Conservation (phyloP, 2,113 vertebrate species). For the Promerops cafer region DNA sequence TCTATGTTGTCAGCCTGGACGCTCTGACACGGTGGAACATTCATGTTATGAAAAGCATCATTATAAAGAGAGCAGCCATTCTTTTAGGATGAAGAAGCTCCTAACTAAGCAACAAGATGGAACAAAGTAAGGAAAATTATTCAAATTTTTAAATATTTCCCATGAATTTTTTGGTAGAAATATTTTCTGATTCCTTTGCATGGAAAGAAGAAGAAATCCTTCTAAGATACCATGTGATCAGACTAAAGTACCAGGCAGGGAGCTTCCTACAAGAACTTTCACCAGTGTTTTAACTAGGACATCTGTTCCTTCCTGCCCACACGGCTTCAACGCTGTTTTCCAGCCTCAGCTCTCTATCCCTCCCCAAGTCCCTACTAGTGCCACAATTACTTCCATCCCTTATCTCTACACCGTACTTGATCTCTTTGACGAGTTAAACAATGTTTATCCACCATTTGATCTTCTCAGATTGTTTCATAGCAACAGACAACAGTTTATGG, state of each 20-base stretch:
- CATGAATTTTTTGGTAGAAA: background rate
- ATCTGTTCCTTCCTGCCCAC: background rate
- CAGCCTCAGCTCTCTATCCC: background rate
- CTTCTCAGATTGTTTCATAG: slow-evolving; percentile 13
- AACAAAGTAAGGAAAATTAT: background rate
- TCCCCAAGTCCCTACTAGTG: background rate
- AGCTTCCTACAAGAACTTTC: background rate
- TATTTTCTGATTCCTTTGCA: background rate
- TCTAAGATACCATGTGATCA: background rate
- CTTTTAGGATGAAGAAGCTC: background rate
- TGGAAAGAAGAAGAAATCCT: background rate
- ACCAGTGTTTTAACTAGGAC: background rate
- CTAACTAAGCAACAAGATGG: background rate
- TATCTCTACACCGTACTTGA: background rate
- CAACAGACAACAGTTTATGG: slow-evolving; percentile 17
- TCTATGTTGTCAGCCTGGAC: background rate
- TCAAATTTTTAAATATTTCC: background rate
- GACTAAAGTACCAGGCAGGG: rapidly evolving
- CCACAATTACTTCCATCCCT: background rate
- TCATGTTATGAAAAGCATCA: background rate
- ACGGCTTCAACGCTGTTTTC: rapidly evolving
- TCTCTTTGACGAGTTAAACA: slow-evolving; percentile 22
- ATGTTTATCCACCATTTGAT: slow-evolving; percentile 34
- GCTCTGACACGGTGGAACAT: background rate
- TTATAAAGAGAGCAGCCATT: background rate